Conservation (phyloP, 2,888 invertebrate genomes). For the Aphelenchoides bicaudatus region DNA sequence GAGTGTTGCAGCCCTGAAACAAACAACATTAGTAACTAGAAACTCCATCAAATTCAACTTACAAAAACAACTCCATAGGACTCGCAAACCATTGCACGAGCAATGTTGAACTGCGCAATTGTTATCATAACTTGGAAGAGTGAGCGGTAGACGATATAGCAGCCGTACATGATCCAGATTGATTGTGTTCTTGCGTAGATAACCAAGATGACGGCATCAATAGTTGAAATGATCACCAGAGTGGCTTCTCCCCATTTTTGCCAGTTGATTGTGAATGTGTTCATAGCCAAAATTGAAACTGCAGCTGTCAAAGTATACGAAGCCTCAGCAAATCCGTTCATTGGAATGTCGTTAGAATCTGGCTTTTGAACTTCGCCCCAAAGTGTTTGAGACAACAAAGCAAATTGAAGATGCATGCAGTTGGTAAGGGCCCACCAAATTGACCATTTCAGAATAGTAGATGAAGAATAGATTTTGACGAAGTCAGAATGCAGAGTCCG, state of each 20-base stretch:
- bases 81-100: slow-evolving; percentile 1
- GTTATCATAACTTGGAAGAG: slow-evolving; percentile 58
- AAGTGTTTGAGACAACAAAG: slow-evolving; percentile 36
- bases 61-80: no score
- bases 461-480: slow-evolving; percentile 41
- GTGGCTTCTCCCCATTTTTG: slow-evolving; percentile 41
- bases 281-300: slow-evolving; percentile 63
- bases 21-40: slow-evolving; percentile 39
- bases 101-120: slow-evolving; percentile 48
- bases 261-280: slow-evolving; percentile 64
- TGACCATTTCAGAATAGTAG: slow-evolving; percentile 71
- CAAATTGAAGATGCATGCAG: slow-evolving; percentile 72
- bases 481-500: slow-evolving; percentile 38
- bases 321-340: slow-evolving; percentile 41
- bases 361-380: slow-evolving; percentile 39
- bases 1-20: slow-evolving; percentile 39
- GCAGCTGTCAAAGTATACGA: slow-evolving; percentile 30
- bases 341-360: slow-evolving; percentile 28
- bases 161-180: slow-evolving; percentile 43
- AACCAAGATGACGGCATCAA: slow-evolving; percentile 36
- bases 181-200: slow-evolving; percentile 34
- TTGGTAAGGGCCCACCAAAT: slow-evolving; percentile 77
- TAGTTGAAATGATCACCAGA: slow-evolving; percentile 37
- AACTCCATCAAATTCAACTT: no score
- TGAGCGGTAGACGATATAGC: slow-evolving; percentile 52